Base-by-base conservation (phyloP, 2,888 invertebrate genomes). In the Drosophila pullipes region DNA sequence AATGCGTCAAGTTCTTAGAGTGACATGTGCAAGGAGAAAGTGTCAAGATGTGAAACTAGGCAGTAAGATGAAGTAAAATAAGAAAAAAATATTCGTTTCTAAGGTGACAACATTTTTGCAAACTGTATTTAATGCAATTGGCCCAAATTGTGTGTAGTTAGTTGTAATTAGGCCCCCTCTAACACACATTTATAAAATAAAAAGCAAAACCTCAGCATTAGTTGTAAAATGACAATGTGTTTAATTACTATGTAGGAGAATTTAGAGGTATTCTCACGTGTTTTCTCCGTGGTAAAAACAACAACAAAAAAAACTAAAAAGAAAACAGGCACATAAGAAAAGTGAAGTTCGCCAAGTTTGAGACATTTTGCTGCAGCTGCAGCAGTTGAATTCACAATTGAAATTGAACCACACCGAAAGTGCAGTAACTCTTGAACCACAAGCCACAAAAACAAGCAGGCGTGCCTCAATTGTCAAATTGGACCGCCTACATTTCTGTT, bases 161-260 rank as follows among this genome's bases (percentile, higher is more conserved):
- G 18, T n/a, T n/a, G 18, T 28, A 25, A 28, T 37, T 55, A 39
- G 37, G 13, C 31, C 58, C n/a, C 9, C 31, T n/a, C n/a, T 16
- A 16, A 33, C 31, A 57, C 16, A 25, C 30, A 13, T 53, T 53
- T 58, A 22, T 25, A 16, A 39, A 18, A 54, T 16, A 68, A 49
- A 49, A 55, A 39, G 37, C 59, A 57, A 57, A 72, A 58, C 50
- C 62, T 39, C 58, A 54, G 33, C 22, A 31, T 59, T 30, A 53
- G n/a, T 54, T 69, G 60, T 57, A 63, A 67, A 71, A 71, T 47
- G 50, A 64, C 25, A 67, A 77, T 64, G 41, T 59, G 53, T 54
- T 62, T 62, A 60, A 30, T 76, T 75, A 74, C 69, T 67, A 78
- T 77, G 73, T 53, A 63, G 79, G 75, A 84, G 74, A 82, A 82